A percentile compares a stretch with the other conserved stretches of the same genome.
Evolutionary conservation across 2,888 invertebrate genomes (phyloP).

Genomic region (Pomacea canaliculata): DNA sequence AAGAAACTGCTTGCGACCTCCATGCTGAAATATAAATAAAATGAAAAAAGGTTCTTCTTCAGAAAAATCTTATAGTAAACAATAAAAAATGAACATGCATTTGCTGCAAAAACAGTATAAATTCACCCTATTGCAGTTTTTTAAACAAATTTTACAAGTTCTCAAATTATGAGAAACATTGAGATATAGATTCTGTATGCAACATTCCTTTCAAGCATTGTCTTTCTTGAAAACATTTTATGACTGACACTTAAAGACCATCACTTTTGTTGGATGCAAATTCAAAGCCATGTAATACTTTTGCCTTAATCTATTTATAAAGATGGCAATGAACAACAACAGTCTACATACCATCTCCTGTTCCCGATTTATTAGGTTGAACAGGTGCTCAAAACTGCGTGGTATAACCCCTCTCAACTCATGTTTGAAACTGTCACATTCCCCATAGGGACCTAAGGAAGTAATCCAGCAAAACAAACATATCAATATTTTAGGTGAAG

Average conservation of each 20-base stretch:
- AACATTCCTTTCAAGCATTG: not conserved
- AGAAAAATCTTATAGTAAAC: no score
- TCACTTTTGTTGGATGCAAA: no score
- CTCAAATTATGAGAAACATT: no score
- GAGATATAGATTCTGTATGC: not conserved
- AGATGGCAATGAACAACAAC: no score
- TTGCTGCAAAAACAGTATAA: not conserved
- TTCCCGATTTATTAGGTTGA: conserved; percentile 60
- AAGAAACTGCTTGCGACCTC: conserved; percentile 62
- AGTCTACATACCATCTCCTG: conserved; percentile 54
- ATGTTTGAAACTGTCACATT: conserved; percentile 61
- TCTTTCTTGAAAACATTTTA: no score
- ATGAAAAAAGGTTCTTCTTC: not conserved
- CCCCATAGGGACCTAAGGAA: conserved; percentile 59
- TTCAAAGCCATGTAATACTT: no score
- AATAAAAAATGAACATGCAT: no score
- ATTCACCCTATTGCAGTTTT: not conserved
- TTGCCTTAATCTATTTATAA: no score
- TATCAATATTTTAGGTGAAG: conserved; percentile 8
- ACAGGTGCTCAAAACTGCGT: conserved; percentile 66
- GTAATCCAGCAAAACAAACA: not conserved
- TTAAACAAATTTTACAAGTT: no score
- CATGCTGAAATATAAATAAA: conserved; percentile 49
- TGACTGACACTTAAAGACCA: no score
- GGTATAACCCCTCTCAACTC: conserved; percentile 69